A percentile compares a stretch with the other conserved stretches of the same genome.
phyloP scores from a whole-genome alignment of 37 sponge, comb jelly and placozoan species.

The Bolinopsis microptera region DNA sequence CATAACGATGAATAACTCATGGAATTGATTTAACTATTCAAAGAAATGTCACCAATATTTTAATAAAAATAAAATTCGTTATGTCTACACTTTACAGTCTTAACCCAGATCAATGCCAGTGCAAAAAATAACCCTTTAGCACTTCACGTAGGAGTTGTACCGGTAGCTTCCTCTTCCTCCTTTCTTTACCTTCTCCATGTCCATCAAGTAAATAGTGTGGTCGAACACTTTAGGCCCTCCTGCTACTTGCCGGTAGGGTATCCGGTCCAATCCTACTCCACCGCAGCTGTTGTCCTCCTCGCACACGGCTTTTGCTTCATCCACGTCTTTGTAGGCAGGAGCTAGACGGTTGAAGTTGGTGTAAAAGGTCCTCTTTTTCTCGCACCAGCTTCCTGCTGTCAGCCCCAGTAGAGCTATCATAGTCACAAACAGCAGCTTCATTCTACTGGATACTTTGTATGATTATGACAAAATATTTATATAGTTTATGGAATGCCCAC shows the following conservation, averaged over 20 bases:
- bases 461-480: too few species aligned
- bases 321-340: neutral
- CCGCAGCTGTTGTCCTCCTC: neutral
- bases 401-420: neutral
- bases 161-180: neutral
- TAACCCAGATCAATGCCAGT: too few species aligned
- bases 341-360: neutral
- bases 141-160: neutral
- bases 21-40: too few species aligned
- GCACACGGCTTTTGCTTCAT: neutral
- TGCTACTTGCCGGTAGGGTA: neutral
- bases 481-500: too few species aligned
- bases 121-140: neutral
- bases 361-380: neutral
- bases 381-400: neutral
- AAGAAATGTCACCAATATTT: too few species aligned
- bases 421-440: neutral
- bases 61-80: too few species aligned
- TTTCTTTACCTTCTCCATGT: neutral
- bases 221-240: neutral
- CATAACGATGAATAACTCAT: too few species aligned
- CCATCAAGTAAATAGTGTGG: neutral
- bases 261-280: neutral
- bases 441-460: too few species aligned
- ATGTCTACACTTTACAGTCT: too few species aligned